Evolutionary conservation across 2,113 vertebrate genomes (phyloP), one percentile per base, ranked within the genome.

Genomic region (Mugil cephalus): DNA sequence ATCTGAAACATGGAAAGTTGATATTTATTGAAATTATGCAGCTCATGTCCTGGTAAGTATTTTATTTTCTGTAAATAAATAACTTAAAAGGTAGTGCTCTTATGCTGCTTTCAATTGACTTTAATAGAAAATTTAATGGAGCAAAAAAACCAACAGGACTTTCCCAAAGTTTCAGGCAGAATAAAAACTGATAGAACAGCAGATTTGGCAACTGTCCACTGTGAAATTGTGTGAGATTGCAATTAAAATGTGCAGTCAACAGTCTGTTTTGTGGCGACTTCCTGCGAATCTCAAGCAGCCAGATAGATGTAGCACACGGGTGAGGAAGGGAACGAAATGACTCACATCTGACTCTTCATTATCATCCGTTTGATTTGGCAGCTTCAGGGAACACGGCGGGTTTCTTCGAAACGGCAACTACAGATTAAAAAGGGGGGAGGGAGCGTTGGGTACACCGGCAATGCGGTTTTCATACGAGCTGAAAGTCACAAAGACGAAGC

Each of bases 351-450:
- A 79, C 43, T 87, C 85, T 36, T 74, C 66, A 8, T 82, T 69
- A n/a, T 85, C 78, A 14, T 86, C 73, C 0, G 56, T 84, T 63
- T 63, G 74, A 46, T 52, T 79, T 7, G 71, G 77, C n/a, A 93
- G 64, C 61, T 82, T 89, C 38, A 94, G 82, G 35, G 87, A 90
- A 60, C 74, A 88, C 0, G 89, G 89, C 21, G 88, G 87, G 71
- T 73, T 69, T 69, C 78, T 79, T 74, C 65, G 75, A 63, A 85
- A 79, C 8, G 50, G 59, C 40, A 59, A 36, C 91, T 92, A 14
- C 14, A 73, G 79, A 42, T 14, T 40, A 36, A 62, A 30, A 35
- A n/a, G n/a, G 53, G 18, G 67, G 3, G 7, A 47, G 12, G 10
- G 39, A 15, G 8, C 36, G 8, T 56, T 8, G 74, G 24, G 24